These are phyloP conservation scores for Catocala fraxini DNA, from an alignment of 2,888 invertebrate species.

Conservation along the genomic window DNA sequence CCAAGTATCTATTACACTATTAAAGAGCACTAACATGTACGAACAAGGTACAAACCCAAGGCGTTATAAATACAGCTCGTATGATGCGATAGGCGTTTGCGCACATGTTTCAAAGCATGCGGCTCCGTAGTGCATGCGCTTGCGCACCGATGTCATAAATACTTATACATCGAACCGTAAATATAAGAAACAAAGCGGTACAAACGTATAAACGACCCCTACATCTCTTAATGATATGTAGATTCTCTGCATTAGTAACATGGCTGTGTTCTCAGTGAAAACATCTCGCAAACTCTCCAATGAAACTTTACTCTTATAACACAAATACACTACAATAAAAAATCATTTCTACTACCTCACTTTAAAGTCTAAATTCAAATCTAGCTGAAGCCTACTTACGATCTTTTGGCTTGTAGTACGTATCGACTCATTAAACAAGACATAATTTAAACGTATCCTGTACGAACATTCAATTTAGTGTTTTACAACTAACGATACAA, in stretches of 20 bases:
- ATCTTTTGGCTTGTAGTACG: constrained; percentile 49
- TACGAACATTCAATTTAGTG: constrained; percentile 59
- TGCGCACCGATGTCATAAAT: constrained; percentile 81
- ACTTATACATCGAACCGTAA: constrained; percentile 78
- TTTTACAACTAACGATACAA: constrained; percentile 52
- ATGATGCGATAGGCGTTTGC: constrained; percentile 80
- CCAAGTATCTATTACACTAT: constrained; percentile 7
- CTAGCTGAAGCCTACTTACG: constrained; percentile 32
- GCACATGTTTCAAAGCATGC: constrained; percentile 66
- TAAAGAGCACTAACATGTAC: not conserved
- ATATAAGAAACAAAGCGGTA: constrained; percentile 85
- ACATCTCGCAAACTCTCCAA: constrained; percentile 77
- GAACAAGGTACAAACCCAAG: not conserved
- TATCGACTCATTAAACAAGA: constrained; percentile 86
- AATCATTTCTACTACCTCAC: constrained; percentile 38
- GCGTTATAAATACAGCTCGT: constrained; percentile 43
- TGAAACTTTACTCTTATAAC: constrained; percentile 41
- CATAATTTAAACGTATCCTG: constrained; percentile 80
- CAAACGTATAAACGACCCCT: constrained; percentile 82
- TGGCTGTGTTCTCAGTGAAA: constrained; percentile 85
- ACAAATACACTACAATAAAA: constrained; percentile 44
- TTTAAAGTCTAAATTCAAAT: constrained; percentile 39
- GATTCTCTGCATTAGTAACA: constrained; percentile 87
- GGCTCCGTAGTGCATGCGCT: constrained; percentile 59
- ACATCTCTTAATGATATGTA: constrained; percentile 88